phyloP scores from a whole-genome alignment of 2,888 invertebrate genomes.

The Acronicta aceris region DNA sequence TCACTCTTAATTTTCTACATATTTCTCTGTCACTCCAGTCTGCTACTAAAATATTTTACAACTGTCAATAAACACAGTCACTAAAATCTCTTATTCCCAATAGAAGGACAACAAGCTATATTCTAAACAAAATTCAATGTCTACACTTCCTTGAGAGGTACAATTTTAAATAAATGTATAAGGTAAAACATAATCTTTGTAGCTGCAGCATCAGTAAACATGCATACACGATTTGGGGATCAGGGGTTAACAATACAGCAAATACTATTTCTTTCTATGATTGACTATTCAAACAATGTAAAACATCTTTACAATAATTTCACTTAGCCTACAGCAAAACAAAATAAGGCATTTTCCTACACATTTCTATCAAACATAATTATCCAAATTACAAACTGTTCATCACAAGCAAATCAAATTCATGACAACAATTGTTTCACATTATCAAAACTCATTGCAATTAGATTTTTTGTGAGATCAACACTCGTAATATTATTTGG shows the following conservation, averaged over 20 bases:
- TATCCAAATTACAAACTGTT: slow-evolving; percentile 69
- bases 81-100: slow-evolving; percentile 50
- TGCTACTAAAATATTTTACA: slow-evolving; percentile 47
- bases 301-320: slow-evolving; percentile 79
- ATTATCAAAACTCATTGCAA: slow-evolving; percentile 63
- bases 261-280: slow-evolving; percentile 66
- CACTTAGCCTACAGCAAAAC: slow-evolving; percentile 84
- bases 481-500: slow-evolving; percentile 82
- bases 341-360: slow-evolving; percentile 86
- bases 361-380: slow-evolving; percentile 74
- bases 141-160: slow-evolving; percentile 79
- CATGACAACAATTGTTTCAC: slow-evolving; percentile 65
- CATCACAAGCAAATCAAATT: slow-evolving; percentile 68
- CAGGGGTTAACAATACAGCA: slow-evolving; percentile 70
- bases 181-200: slow-evolving; percentile 68
- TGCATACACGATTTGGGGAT: slow-evolving; percentile 67
- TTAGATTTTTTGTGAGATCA: slow-evolving; percentile 78
- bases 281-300: slow-evolving; percentile 73
- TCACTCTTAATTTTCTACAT: slow-evolving; percentile 57
- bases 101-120: slow-evolving; percentile 57
- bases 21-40: slow-evolving; percentile 37
- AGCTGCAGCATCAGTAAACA: slow-evolving; percentile 57
- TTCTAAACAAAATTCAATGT: slow-evolving; percentile 63
- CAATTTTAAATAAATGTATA: slow-evolving; percentile 57
- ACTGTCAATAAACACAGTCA: slow-evolving; percentile 40